phyloP scores from a whole-genome alignment of 2,797 vertebrate species.

The Rhinatrema bivittatum region DNA sequence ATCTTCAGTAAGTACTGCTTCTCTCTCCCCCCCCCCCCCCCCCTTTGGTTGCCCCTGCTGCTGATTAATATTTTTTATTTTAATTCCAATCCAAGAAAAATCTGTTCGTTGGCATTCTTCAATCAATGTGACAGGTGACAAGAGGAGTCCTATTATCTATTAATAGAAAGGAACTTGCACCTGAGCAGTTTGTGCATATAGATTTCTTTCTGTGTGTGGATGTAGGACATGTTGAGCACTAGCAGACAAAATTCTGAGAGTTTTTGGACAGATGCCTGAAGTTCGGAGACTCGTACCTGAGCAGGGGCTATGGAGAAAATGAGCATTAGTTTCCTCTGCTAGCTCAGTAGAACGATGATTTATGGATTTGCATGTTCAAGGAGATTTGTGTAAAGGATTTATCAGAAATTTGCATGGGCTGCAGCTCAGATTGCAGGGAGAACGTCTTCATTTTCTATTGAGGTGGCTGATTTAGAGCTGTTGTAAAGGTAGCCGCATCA shows the following conservation, averaged over 20 bases:
- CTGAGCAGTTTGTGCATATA: too few relatives aligned
- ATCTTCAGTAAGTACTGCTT: constrained; percentile 82
- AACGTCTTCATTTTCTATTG: constrained; percentile 38
- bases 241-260: constrained; percentile 22
- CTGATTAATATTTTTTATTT: too few relatives aligned
- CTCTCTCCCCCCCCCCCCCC: neutral
- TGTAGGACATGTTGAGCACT: neutral
- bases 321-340: constrained; percentile 43
- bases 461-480: constrained; percentile 16
- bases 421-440: constrained; percentile 25
- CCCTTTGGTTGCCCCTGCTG: constrained; percentile 1
- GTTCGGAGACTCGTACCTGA: constrained; percentile 42
- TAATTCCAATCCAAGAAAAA: too few relatives aligned
- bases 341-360: constrained; percentile 46
- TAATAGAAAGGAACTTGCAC: too few relatives aligned
- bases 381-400: constrained; percentile 44
- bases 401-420: constrained; percentile 31
- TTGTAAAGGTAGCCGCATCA: constrained; percentile 19
- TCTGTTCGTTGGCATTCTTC: too few relatives aligned
- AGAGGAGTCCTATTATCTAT: too few relatives aligned
- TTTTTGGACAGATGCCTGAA: constrained; percentile 34
- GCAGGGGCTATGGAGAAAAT: constrained; percentile 32
- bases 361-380: constrained; percentile 45
- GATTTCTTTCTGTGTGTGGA: too few relatives aligned
- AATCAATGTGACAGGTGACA: too few relatives aligned